Percentiles rank a stretch among this genome's conserved stretches.
Conservation (phyloP, 2,888 invertebrate species). For the Adelognathus sp. region DNA sequence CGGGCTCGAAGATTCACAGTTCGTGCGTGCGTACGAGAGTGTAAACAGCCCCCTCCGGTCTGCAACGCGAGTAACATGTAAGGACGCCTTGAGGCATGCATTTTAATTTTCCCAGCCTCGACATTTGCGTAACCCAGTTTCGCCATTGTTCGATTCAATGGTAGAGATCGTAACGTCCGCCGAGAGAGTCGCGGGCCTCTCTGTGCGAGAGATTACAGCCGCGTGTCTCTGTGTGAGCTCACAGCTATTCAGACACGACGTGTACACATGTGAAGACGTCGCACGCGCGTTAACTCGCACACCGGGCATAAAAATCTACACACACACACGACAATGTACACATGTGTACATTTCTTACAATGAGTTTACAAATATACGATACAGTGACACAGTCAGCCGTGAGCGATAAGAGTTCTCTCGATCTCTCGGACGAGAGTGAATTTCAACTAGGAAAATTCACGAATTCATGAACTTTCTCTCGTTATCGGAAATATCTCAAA, state of each 20-base stretch:
- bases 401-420: constrained; percentile 58
- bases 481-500: constrained; percentile 62
- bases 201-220: too few species aligned
- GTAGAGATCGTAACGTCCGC: constrained; percentile 78
- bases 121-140: constrained; percentile 80
- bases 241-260: constrained; percentile 9
- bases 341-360: constrained; percentile 6
- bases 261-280: not conserved
- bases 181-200: constrained; percentile 66
- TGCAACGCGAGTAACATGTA: constrained; percentile 15
- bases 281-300: not conserved
- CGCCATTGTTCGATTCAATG: constrained; percentile 79
- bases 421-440: constrained; percentile 46
- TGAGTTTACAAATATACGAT: constrained; percentile 40
- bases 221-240: constrained; percentile 51
- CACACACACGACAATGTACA: constrained; percentile 14
- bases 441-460: constrained; percentile 57
- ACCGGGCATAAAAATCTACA: too few species aligned
- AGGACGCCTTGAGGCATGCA: constrained; percentile 69
- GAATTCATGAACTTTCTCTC: constrained; percentile 73
- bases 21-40: constrained; percentile 13
- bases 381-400: constrained; percentile 9
- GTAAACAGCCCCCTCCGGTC: not conserved
- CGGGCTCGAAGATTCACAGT: not conserved
- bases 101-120: constrained; percentile 79